Conservation (phyloP, 1,140 invertebrate species). For the Drosophila obscura region DNA sequence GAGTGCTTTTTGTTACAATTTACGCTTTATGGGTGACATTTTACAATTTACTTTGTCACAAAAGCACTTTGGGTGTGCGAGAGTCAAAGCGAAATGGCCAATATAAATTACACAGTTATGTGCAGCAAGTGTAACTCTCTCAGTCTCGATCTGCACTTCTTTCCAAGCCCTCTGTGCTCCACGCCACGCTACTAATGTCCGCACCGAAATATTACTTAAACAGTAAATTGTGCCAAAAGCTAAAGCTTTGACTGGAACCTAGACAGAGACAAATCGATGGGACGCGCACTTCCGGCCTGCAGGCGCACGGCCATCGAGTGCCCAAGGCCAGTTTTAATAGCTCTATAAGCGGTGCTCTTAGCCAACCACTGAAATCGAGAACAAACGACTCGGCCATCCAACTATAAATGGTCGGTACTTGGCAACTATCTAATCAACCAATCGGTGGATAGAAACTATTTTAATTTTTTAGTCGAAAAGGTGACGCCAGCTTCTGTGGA, state of each 20-base stretch:
- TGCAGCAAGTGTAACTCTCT: constrained; percentile 68
- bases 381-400: background rate
- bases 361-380: constrained; percentile 25
- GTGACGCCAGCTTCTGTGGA: too few species aligned
- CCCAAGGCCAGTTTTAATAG: constrained; percentile 38
- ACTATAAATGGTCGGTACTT: too few species aligned
- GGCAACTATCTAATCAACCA: too few species aligned
- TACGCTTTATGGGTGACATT: constrained; percentile 82
- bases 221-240: constrained; percentile 60
- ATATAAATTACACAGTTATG: constrained; percentile 81
- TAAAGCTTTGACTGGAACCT: constrained; percentile 20
- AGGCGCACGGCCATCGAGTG: constrained; percentile 34
- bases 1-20: constrained; percentile 82
- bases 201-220: constrained; percentile 62
- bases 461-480: too few species aligned
- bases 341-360: constrained; percentile 5
- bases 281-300: constrained; percentile 39
- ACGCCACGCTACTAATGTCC: constrained; percentile 19
- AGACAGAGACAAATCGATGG: constrained; percentile 56
- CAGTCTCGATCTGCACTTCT: constrained; percentile 38
- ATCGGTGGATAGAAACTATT: too few species aligned
- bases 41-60: constrained; percentile 81
- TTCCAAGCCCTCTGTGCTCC: constrained; percentile 35
- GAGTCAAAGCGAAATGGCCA: constrained; percentile 76
- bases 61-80: constrained; percentile 64